Evolutionary conservation across 2,113 vertebrate species (phyloP), one percentile per base, ranked within the genome.

Genomic region (Crotalus viridis): DNA sequence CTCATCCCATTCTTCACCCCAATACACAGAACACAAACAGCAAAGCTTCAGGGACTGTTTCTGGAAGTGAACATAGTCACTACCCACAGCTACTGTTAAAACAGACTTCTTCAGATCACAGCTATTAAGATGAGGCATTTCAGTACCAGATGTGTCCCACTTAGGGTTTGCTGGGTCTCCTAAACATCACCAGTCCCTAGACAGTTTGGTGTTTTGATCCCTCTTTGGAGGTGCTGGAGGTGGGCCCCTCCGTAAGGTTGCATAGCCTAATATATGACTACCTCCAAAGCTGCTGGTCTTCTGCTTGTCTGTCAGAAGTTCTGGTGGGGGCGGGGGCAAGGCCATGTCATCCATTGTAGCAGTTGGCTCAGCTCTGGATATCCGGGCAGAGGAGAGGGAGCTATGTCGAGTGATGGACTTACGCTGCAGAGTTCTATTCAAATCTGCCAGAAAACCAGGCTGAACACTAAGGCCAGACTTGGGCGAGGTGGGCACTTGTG

Each of bases 301-400:
- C 94, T 99, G 98, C 39, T 97, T 97, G 43, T 99, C 98, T 28
- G 97, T 97, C 46, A 99, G 98, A 95, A 99, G 98, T 96, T 99
- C 99, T 0, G 99, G 99, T 0, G 99, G 99, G 0, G 99, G 99
- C 0, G 99, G 99, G 0, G 99, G 99, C 95, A 99, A 95, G 0
- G 97, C 98, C 99, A 99, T 99, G 95, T 99, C 99, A 19, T 99
- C 99, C 99, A 99, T 98, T 39, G 99, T 99, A 96, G 98, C 98
- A 1, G 98, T 98, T 5, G 98, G 98, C 91, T 99, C 99, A 5
- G 97, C 91, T 93, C 98, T 97, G 94, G 98, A 97, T 93, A 98
- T 56, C 5, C 98, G 98, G 0, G 98, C 95, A 0, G 99, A 99
- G 5, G 99, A 98, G 17, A 99, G 98, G 0, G 99, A 98, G 94